phyloP scores from a whole-genome alignment of 2,113 vertebrate genomes.

The Drymodes brunneopygia region DNA sequence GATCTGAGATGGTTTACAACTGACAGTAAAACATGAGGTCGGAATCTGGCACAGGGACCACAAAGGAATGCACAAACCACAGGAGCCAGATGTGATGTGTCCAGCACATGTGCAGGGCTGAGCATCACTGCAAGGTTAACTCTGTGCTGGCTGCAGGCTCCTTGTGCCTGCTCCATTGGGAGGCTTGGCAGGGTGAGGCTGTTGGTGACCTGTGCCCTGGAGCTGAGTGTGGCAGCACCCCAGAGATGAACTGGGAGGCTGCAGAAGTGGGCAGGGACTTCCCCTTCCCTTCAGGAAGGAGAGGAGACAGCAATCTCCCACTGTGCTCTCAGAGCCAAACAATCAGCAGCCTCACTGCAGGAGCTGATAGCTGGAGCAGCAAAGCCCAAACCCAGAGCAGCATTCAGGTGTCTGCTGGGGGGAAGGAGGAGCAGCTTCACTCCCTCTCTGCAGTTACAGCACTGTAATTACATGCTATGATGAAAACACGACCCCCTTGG shows the following conservation, averaged over 20 bases:
- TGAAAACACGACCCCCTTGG: background rate
- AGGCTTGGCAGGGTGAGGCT: background rate
- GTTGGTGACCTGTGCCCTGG: rapidly evolving
- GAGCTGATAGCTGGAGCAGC: rapidly evolving
- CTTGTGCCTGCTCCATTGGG: background rate
- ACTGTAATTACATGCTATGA: background rate
- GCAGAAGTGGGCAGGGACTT: background rate
- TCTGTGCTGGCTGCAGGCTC: background rate
- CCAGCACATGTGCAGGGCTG: background rate
- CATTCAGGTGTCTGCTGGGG: background rate
- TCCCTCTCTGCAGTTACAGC: background rate
- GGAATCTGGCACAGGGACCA: background rate
- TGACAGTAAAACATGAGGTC: background rate
- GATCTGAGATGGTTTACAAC: background rate
- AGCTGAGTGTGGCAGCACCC: background rate
- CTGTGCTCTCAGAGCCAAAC: background rate
- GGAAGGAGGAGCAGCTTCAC: background rate
- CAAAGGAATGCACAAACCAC: background rate
- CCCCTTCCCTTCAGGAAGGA: background rate
- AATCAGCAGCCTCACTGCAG: rapidly evolving
- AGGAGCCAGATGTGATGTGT: background rate
- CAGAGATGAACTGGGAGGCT: background rate
- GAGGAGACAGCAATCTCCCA: background rate
- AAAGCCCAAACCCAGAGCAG: background rate
- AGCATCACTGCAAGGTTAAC: background rate